These are phyloP conservation scores for Diaphora mendica DNA, from an alignment of 2,888 invertebrate species.

Conservation along the genomic window DNA sequence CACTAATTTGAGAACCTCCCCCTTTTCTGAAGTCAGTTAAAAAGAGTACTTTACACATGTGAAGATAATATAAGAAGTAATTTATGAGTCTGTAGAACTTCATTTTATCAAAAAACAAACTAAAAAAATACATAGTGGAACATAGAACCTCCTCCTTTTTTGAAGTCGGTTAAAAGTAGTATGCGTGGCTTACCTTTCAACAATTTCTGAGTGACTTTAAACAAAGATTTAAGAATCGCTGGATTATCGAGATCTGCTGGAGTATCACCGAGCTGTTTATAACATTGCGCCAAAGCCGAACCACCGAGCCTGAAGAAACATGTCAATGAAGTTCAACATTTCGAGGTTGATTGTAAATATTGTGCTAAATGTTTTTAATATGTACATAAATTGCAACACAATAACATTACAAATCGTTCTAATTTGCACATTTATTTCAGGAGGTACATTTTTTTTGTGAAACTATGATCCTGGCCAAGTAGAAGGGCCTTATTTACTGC, in stretches of 20 bases:
- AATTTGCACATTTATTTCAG: no score
- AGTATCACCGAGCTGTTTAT: slow-evolving; percentile 92
- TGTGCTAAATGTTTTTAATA: no score
- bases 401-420: no score
- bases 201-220: slow-evolving; percentile 94
- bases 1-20: no score
- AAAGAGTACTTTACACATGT: no score
- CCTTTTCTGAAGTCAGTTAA: no score
- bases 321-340: not conserved
- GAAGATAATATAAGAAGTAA: not conserved
- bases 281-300: slow-evolving; percentile 96
- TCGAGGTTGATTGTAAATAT: no score
- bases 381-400: no score
- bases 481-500: not conserved
- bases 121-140: no score
- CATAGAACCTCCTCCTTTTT: no score
- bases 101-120: not conserved
- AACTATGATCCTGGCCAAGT: not conserved
- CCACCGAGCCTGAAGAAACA: slow-evolving; percentile 91
- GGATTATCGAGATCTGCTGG: slow-evolving; percentile 93
- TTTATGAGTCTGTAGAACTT: not conserved
- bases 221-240: slow-evolving; percentile 89
- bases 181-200: slow-evolving; percentile 86
- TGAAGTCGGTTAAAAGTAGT: no score
- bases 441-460: not conserved